Percentiles rank a stretch among this genome's conserved stretches.
Evolutionary conservation across 2,113 vertebrate genomes (phyloP).

Genomic region (Cercocebus atys): DNA sequence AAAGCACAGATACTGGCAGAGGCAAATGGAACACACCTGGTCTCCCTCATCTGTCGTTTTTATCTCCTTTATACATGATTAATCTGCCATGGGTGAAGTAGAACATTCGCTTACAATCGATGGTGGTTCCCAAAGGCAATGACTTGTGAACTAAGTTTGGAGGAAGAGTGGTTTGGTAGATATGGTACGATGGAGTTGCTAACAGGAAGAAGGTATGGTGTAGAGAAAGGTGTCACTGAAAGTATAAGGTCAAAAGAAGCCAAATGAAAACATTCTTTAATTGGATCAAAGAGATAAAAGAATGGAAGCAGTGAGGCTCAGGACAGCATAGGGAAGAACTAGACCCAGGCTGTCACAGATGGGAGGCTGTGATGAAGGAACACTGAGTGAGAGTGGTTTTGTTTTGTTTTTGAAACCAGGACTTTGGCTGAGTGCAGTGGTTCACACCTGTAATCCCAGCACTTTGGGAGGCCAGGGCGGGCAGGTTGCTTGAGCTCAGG

Average conservation of each 20-base stretch:
- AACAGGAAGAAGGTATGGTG: not conserved
- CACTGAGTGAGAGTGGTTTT: not conserved
- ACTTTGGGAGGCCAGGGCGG: no score
- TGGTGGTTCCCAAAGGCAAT: not conserved
- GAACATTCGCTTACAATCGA: not conserved
- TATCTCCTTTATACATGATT: not conserved
- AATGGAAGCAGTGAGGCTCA: not conserved
- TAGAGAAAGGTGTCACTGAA: not conserved
- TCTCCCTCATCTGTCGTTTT: conserved; percentile 14
- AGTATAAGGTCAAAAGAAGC: not conserved
- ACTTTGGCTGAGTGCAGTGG: not conserved
- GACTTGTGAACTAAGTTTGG: not conserved
- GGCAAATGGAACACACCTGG: not conserved
- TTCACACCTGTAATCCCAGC: no score
- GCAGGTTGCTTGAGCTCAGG: no score
- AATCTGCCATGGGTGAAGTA: not conserved
- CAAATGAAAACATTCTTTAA: not conserved
- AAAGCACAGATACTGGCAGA: not conserved
- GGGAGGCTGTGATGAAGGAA: not conserved
- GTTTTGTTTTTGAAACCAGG: not conserved
- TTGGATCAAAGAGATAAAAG: not conserved
- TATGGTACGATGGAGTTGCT: not conserved
- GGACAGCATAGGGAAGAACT: not conserved
- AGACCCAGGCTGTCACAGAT: not conserved
- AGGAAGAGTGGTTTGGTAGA: not conserved